Base-by-base conservation (phyloP, 2,797 vertebrate genomes). In the Muraenolepis orangiensis region DNA sequence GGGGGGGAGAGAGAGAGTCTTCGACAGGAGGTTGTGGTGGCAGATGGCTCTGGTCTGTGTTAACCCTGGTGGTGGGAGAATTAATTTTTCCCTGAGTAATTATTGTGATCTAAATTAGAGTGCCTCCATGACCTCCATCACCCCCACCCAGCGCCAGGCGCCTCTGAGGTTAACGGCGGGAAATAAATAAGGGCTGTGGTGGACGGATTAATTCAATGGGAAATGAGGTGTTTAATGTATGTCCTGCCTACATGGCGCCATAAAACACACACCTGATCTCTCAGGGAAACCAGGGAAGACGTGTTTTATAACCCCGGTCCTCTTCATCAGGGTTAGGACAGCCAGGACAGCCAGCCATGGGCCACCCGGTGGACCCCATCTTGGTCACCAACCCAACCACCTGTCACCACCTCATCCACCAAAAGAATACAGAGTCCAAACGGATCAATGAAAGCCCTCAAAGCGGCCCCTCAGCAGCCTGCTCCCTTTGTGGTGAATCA, bases 41-140 rank as follows among this genome's bases (percentile, higher is more conserved):
- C 81, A 83, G 80, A 88, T 89, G 87, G 78, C 80, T 85, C 36
- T 75, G 76, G 82, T 84, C n/a, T 83, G 72, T 78, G 77, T 86
- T 86, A 86, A 86, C 88, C 82, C 86, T 76, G 78, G 80, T 78
- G 85, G 85, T 80, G 79, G 66, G 79, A 40, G 87, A 87, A 87
- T 84, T 69, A 77, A 82, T 87, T 85, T 91, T 89, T 89, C 83
- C 86, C 73, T 82, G 82, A 76, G 77, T 91, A 90, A 91, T 91
- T 89, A 87, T 88, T 88, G 88, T 87, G 81, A 91, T 91, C 84
- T 83, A 78, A 85, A 89, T 87, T 87, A 87, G 83, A 86, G 78
- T 82, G 81, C 76, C n/a, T n/a, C n/a, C 69, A 46, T 84, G 78
- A 84, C 87, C 85, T 85, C 79, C 70, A 70, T 75, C 73, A 20